These are phyloP conservation scores for Druceiella hillmani DNA, from an alignment of 2,888 invertebrate genomes.

Conservation along the genomic window DNA sequence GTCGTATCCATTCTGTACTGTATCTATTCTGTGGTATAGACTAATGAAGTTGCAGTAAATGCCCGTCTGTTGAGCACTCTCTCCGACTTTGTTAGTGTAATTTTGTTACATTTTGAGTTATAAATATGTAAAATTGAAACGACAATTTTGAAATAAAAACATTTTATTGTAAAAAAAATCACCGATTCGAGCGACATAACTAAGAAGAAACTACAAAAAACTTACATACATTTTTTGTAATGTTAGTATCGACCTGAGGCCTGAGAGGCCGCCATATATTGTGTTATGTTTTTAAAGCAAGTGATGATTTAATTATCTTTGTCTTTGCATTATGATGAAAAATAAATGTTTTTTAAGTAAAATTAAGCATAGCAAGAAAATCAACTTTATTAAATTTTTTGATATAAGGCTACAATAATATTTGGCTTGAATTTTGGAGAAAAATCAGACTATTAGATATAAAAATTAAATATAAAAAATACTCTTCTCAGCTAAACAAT, in stretches of 20 bases:
- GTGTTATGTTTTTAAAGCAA: constrained; percentile 5
- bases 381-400: constrained; percentile 4
- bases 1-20: no score
- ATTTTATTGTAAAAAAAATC: no score
- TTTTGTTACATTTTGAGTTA: no score
- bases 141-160: no score
- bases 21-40: no score
- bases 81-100: no score
- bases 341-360: constrained; percentile 5
- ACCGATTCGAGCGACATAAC: no score
- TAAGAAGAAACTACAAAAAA: no score
- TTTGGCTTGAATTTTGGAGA: constrained; percentile 5
- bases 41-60: no score
- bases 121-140: no score
- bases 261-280: constrained; percentile 6
- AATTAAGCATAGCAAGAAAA: constrained; percentile 2
- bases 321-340: constrained; percentile 5
- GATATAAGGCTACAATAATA: constrained; percentile 2
- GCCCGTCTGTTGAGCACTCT: no score
- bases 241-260: constrained; percentile 2
- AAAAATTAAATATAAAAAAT: constrained; percentile 2
- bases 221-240: no score
- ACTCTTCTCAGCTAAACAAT: not conserved
- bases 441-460: not conserved
- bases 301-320: constrained; percentile 5